Evolutionary conservation across 2,888 invertebrate species (phyloP).

Genomic region (Morpho helenor): DNA sequence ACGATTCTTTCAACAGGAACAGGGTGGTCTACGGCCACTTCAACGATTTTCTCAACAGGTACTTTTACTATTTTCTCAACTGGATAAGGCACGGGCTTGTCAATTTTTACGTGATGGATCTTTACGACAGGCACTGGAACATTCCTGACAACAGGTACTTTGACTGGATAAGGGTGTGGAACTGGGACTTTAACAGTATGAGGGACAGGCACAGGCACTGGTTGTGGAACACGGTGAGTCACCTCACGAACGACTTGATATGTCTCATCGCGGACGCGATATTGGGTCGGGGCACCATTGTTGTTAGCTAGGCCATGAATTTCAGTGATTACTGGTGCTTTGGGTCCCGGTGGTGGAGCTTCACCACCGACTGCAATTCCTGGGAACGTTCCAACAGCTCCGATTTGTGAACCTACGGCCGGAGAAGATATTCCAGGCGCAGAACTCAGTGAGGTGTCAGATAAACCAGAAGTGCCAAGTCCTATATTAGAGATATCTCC

Average conservation of each 20-base stretch:
- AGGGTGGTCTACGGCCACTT: conserved; percentile 76
- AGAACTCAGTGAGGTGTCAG: conserved; percentile 25
- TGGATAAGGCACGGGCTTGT: conserved; percentile 79
- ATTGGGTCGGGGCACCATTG: conserved; percentile 63
- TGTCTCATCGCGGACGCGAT: conserved; percentile 60
- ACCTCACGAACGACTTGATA: conserved; percentile 65
- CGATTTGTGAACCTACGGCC: conserved; percentile 18
- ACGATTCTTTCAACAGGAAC: conserved; percentile 73
- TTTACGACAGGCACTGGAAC: conserved; percentile 78
- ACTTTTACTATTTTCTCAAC: conserved; percentile 80
- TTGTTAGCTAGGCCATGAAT: conserved; percentile 64
- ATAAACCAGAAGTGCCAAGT: conserved; percentile 25
- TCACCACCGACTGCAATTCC: conserved; percentile 35
- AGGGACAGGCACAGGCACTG: conserved; percentile 72
- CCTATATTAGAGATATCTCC: conserved; percentile 22
- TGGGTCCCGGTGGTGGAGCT: conserved; percentile 49
- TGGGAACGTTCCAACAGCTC: conserved; percentile 22
- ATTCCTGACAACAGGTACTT: conserved; percentile 74
- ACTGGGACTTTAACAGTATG: conserved; percentile 75
- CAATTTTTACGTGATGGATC: conserved; percentile 75
- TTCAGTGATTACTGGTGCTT: conserved; percentile 60
- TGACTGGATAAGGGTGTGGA: conserved; percentile 79
- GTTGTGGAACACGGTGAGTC: conserved; percentile 78
- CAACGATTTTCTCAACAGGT: conserved; percentile 76
- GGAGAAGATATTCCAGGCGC: conserved; percentile 15